A percentile compares a stretch with the other conserved stretches of the same genome.
Conservation (phyloP, 2,888 invertebrate genomes). For the Bellardia pandia region DNA sequence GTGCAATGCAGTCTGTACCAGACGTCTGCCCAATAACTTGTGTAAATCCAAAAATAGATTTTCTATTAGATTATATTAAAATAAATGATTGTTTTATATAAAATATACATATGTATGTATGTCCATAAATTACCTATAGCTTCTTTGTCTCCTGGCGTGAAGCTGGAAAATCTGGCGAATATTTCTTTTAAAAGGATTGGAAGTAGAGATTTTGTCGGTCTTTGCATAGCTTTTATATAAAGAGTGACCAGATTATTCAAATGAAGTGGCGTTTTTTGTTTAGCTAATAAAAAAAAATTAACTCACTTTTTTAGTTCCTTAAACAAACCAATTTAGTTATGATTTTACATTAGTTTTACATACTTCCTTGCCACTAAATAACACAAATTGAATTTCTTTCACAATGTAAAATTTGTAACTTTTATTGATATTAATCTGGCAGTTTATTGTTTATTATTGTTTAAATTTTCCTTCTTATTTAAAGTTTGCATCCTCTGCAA, state of each 20-base stretch:
- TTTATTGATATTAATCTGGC: neutral
- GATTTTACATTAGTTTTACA: too few relatives aligned
- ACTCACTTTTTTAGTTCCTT: too few relatives aligned
- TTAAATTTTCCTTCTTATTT: slow-evolving; percentile 8
- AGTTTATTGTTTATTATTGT: neutral
- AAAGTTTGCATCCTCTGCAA: neutral
- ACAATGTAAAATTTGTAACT: too few relatives aligned
- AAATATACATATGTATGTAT: neutral
- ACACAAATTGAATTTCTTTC: too few relatives aligned
- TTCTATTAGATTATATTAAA: slow-evolving; percentile 20
- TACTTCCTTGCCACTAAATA: too few relatives aligned
- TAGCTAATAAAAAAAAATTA: too few relatives aligned
- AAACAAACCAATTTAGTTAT: too few relatives aligned
- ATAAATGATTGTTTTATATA: neutral
- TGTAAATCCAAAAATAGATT: slow-evolving; percentile 85
- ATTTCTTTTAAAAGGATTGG: slow-evolving; percentile 53
- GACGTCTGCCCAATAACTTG: slow-evolving; percentile 86
- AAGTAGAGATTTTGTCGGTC: slow-evolving; percentile 28
- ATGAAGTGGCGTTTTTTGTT: too few relatives aligned
- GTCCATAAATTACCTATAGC: slow-evolving; percentile 9
- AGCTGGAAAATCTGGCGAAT: slow-evolving; percentile 36
- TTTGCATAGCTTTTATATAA: slow-evolving; percentile 20
- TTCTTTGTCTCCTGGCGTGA: neutral
- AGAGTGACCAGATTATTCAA: neutral
- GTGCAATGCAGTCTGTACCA: slow-evolving; percentile 87